Conservation (phyloP, 2,113 vertebrate species). For the Copsychus sechellarum region DNA sequence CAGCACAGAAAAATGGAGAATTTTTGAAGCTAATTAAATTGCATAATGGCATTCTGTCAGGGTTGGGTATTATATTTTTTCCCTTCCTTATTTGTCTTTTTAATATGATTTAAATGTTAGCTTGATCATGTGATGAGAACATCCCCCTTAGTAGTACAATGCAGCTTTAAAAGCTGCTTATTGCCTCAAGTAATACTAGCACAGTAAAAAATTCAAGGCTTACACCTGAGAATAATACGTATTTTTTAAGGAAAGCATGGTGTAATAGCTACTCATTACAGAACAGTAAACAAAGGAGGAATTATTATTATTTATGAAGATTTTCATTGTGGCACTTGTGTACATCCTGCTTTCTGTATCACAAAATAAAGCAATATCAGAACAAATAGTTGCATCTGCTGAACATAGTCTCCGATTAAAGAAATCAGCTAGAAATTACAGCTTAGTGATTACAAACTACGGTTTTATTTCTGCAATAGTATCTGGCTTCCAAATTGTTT, state of each 20-base stretch:
- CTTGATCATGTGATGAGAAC: not conserved
- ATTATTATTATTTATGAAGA: not conserved
- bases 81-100: not conserved
- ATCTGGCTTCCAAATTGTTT: not conserved
- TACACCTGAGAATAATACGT: not conserved
- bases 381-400: not conserved
- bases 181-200: not conserved
- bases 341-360: not conserved
- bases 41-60: not conserved
- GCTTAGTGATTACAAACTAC: not conserved
- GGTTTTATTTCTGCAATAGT: not conserved
- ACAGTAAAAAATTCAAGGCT: not conserved
- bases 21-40: not conserved
- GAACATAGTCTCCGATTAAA: not conserved
- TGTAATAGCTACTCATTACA: not conserved
- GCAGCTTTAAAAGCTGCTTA: not conserved
- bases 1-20: not conserved
- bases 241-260: not conserved
- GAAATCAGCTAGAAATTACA: not conserved
- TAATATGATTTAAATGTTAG: not conserved
- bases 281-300: not conserved
- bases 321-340: not conserved
- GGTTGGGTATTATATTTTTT: not conserved
- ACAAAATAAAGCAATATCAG: not conserved
- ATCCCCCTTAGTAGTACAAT: not conserved